These are phyloP conservation scores for Drosophila fulvimacula DNA, from an alignment of 2,888 invertebrate genomes.

Conservation along the genomic window DNA sequence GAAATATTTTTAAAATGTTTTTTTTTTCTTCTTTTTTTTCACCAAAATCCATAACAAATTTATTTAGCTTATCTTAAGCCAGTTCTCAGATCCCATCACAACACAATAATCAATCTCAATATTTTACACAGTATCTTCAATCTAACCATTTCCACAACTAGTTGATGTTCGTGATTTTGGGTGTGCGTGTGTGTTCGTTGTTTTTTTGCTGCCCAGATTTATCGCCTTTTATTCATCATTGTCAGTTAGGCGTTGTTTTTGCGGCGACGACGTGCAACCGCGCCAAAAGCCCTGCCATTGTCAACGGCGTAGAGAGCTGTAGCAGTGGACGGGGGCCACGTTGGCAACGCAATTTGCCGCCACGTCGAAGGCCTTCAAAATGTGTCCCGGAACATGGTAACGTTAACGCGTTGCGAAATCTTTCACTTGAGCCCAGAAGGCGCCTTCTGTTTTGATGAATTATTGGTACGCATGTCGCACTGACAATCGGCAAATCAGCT, in stretches of 20 bases:
- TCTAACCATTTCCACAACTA: not conserved
- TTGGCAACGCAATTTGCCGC: conserved; percentile 76
- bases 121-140: not conserved
- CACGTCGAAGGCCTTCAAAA: conserved; percentile 75
- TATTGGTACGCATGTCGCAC: conserved; percentile 77
- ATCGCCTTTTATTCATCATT: conserved; percentile 80
- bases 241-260: conserved; percentile 71
- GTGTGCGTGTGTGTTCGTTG: conserved; percentile 1
- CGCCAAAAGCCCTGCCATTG: conserved; percentile 40
- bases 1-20: not conserved
- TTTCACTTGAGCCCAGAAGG: conserved; percentile 44
- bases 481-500: conserved; percentile 79
- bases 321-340: not conserved
- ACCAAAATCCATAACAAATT: too few relatives aligned
- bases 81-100: too few relatives aligned
- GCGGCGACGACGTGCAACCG: conserved; percentile 74
- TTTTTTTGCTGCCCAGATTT: conserved; percentile 62
- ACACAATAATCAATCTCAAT: not conserved
- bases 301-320: not conserved
- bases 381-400: conserved; percentile 39
- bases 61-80: not conserved
- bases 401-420: conserved; percentile 55
- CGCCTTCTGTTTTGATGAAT: conserved; percentile 76
- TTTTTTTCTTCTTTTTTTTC: too few relatives aligned
- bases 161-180: conserved; percentile 18